Conservation (phyloP, 2,888 invertebrate species). For the Lithophane ornitopus region DNA sequence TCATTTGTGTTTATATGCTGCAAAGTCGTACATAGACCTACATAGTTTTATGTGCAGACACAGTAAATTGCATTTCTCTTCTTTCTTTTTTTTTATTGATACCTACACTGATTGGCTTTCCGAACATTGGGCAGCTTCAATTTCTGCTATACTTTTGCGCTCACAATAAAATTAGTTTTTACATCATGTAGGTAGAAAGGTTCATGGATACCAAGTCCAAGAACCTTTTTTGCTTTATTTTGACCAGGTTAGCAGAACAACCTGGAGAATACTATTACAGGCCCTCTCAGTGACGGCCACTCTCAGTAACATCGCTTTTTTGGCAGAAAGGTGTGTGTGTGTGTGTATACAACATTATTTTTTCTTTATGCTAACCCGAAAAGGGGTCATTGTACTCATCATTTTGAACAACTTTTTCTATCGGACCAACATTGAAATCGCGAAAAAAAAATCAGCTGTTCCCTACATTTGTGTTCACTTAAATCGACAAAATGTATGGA, state of each 20-base stretch:
- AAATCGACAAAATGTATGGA: too few species aligned
- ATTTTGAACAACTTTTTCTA: too few species aligned
- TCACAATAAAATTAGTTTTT: background rate
- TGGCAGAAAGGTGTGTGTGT: too few species aligned
- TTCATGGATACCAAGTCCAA: too few species aligned
- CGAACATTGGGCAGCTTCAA: background rate
- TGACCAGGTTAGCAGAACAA: background rate
- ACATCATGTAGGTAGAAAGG: background rate
- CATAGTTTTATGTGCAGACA: background rate
- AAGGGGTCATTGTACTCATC: too few species aligned
- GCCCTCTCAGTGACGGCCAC: too few species aligned
- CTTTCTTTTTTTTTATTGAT: background rate
- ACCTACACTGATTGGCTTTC: too few species aligned
- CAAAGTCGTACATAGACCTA: background rate
- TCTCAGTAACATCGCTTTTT: background rate
- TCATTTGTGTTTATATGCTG: constrained; percentile 29
- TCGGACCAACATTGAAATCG: too few species aligned
- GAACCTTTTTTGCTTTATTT: background rate
- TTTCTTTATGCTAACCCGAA: too few species aligned
- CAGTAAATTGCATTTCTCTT: constrained; percentile 2
- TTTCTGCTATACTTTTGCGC: background rate
- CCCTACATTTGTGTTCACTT: too few species aligned
- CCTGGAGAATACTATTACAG: background rate
- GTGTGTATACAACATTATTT: too few species aligned
- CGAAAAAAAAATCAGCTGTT: too few species aligned